Percentiles rank a stretch among this genome's conserved stretches.
These are phyloP conservation scores for Nemopilema nomurai DNA, from an alignment of 30 jellyfish, hydroid and myxozoan species.

Conservation along the genomic window DNA sequence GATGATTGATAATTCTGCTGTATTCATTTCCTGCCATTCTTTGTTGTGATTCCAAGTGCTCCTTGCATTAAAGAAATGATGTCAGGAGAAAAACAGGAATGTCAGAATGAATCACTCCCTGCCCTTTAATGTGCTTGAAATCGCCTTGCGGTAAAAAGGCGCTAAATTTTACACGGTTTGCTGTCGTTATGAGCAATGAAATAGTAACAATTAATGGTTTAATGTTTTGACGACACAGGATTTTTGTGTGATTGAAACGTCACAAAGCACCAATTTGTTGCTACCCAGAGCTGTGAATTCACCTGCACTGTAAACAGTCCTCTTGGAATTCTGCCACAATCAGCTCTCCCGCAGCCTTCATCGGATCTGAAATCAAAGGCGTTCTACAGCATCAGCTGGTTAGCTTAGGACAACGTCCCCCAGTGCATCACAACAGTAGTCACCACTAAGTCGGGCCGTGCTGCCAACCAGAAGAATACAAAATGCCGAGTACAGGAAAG, in stretches of 20 bases:
- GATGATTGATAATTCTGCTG: no score
- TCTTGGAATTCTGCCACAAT: background rate
- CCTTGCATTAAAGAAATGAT: background rate
- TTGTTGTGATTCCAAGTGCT: background rate
- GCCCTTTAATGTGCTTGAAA: background rate
- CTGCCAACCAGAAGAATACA: background rate
- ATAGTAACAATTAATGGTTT: background rate
- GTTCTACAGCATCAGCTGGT: background rate
- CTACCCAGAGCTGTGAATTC: background rate
- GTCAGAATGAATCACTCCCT: background rate
- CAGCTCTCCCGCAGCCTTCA: background rate
- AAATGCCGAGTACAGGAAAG: constrained; percentile 18
- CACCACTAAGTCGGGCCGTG: background rate
- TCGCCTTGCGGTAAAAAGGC: background rate
- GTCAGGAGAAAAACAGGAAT: no score
- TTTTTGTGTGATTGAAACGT: no score
- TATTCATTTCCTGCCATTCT: background rate
- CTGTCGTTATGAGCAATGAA: background rate
- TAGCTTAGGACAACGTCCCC: no score
- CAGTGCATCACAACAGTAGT: background rate
- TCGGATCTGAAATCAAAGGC: background rate
- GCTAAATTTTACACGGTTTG: background rate
- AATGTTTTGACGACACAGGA: background rate
- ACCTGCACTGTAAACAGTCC: background rate
- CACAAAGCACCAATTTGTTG: background rate